These are phyloP conservation scores for Poecile montanus DNA, from an alignment of 2,797 vertebrate species.

Conservation along the genomic window DNA sequence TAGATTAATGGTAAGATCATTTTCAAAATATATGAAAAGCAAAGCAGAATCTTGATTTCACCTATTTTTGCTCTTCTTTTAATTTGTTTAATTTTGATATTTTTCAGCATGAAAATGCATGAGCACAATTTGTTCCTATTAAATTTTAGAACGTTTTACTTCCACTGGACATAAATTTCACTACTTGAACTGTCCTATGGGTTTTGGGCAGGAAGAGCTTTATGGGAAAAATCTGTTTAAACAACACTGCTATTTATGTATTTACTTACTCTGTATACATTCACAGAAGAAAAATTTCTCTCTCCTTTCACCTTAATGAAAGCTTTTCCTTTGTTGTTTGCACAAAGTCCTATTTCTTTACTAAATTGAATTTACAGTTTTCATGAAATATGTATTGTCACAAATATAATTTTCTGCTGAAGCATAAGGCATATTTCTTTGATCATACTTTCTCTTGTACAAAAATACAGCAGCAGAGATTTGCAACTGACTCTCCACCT, in stretches of 20 bases:
- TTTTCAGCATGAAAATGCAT: neutral
- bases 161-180: neutral
- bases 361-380: neutral
- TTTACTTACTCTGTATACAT: neutral
- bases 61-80: neutral
- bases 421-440: neutral
- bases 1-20: accelerated
- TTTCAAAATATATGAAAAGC: neutral
- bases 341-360: neutral
- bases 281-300: neutral
- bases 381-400: neutral
- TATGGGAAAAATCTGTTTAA: neutral
- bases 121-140: neutral
- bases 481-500: neutral
- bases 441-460: neutral
- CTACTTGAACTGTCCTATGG: neutral
- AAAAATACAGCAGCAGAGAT: neutral
- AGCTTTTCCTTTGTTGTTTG: neutral
- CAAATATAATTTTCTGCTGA: neutral
- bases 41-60: neutral
- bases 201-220: neutral
- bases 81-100: neutral
- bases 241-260: neutral
- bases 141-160: neutral
- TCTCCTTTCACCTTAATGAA: neutral